Base-by-base conservation (phyloP, 2,797 vertebrate species). In the Pogoniulus pusillus region DNA sequence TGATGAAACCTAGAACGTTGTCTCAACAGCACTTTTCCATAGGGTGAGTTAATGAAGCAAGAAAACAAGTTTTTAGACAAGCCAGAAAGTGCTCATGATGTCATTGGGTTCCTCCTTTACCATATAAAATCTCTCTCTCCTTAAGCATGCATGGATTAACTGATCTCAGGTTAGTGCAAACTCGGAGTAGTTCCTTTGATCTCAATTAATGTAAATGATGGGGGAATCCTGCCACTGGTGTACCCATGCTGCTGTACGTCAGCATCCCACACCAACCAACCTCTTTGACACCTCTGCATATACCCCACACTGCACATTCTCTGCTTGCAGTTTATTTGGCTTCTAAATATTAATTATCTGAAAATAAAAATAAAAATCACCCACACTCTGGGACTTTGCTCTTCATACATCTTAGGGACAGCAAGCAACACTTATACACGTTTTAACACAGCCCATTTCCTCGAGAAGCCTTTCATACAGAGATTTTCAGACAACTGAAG, bases 401-500 rank as follows among this genome's bases (percentile, higher is more conserved):
- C 24, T 72, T 75, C 8, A 9, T 34, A 47, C 2, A 1, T 66
- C 32, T 19, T 9, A 55, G 51, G 57, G 68, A 26, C 13, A 74
- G 76, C 51, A 92, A 76, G 62, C 16, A 11, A 78, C 30, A n/a
- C 14, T 23, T 59, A 58, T 16, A 6, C 22, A 1, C 41, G 63
- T 65, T 90, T 83, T 69, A 91, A 88, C 59, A 49, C 32, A 47
- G 75, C 39, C 73, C 8, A 0, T 85, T 85, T 60, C 47, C 75
- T 59, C 78, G 18, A 73, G 70, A 43, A 91, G 55, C 35, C 59
- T 95, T 84, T 85, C 90, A 82, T 14, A 37, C 51, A 32, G 77
- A 89, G 87, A 84, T 93, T 92, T 87, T 82, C 85, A 90, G 82
- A 83, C 72, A 94, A 89, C 80, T 35, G 10, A 93, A 87, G 93